Evolutionary conservation across 2,888 invertebrate genomes (phyloP).

Genomic region (Tetrapedia diversipes): DNA sequence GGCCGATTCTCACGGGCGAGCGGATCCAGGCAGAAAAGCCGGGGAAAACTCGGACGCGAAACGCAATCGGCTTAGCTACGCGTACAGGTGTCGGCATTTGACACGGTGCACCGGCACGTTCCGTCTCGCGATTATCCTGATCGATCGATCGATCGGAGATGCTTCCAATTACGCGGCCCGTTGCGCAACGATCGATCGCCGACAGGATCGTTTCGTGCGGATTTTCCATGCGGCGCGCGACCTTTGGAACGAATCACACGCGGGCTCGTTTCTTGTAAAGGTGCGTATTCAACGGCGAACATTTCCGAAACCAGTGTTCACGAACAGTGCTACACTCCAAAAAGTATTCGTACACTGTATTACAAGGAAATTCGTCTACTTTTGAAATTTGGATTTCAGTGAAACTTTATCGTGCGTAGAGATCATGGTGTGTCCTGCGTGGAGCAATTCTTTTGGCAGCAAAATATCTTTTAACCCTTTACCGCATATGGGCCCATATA

Average conservation of each 20-base stretch:
- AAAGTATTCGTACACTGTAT: too few species aligned
- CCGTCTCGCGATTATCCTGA: constrained; percentile 53
- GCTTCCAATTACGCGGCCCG: constrained; percentile 50
- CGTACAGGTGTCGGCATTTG: constrained; percentile 75
- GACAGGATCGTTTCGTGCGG: constrained; percentile 14
- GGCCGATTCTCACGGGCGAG: constrained; percentile 56
- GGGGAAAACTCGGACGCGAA: constrained; percentile 51
- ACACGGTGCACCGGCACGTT: constrained; percentile 59
- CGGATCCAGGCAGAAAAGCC: constrained; percentile 74
- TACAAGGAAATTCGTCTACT: too few species aligned
- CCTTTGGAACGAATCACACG: constrained; percentile 13
- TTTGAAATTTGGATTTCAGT: too few species aligned
- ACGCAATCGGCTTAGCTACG: constrained; percentile 73
- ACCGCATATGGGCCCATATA: too few species aligned
- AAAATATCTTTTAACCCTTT: too few species aligned
- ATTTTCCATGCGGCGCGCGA: constrained; percentile 31
- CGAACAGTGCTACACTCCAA: too few species aligned
- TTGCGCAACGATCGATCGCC: constrained; percentile 42
- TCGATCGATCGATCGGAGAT: constrained; percentile 44
- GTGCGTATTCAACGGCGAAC: too few species aligned
- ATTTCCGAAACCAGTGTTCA: too few species aligned
- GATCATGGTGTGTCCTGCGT: too few species aligned
- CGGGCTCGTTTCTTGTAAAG: constrained; percentile 1
- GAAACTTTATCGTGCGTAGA: too few species aligned
- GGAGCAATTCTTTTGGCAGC: too few species aligned